Evolutionary conservation across 2,113 vertebrate species (phyloP), one percentile per base, ranked within the genome.

Genomic region (Myocastor coypus): DNA sequence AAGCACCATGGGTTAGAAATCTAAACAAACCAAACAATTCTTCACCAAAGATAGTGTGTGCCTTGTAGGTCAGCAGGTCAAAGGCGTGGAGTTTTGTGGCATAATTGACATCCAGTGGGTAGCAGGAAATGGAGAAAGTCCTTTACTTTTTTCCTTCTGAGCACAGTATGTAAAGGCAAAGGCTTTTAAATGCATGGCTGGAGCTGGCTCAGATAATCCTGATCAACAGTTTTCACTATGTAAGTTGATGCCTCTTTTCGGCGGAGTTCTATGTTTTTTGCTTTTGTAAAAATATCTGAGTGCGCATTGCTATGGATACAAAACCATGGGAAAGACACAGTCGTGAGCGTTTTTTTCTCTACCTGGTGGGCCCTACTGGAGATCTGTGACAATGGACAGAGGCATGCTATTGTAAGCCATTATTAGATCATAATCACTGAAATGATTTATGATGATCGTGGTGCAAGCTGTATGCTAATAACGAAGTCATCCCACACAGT

Each of bases 391-490:
- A 96, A 87, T 9, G 87, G 96, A 94, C 75, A 80, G 84, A 46
- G 59, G 91, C 64, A 96, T 93, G 37, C n/a, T n/a, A 64, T 90
- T 37, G 96, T 88, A 96, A 97, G 91, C 92, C 28, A 73, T 94
- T 66, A 71, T 92, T 24, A 8, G 84, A 90, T 89, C 82, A 19
- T 97, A 92, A 87, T 95, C 97, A 91, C 92, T 73, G 92, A 97
- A 92, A 94, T 91, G 94, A 97, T 97, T 96, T 96, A 94, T 97
- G 97, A 92, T 91, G 84, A 96, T 92, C 63, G 1, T 24, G 86
- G 97, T 8, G 1, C 0, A 94, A 96, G 96, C 93, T 85, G 73
- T 77, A 94, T 50, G 1, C 37, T 97, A 95, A 95, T 8, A 52
- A 96, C 89, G 57, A 85, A 89, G 88, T 69, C 68, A 86, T 77